Evolutionary conservation across 2,888 invertebrate genomes (phyloP), one percentile per base, ranked within the genome.

Genomic region (Paralinhomoeus sp.): DNA sequence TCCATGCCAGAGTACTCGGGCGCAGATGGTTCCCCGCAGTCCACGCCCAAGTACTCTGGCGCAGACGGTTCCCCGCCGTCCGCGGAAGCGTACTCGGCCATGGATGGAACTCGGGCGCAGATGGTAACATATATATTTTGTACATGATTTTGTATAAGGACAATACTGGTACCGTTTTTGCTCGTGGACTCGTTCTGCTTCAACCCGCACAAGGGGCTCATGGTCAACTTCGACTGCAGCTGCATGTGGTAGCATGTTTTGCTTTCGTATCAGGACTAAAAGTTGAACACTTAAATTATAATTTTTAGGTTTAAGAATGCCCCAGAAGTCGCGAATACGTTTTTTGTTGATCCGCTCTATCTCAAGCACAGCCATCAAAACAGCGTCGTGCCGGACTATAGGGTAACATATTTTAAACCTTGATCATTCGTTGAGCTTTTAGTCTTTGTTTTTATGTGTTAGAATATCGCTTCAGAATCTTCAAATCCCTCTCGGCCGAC

Each of bases 161-260:
- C n/a, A n/a, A n/a, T n/a, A n/a, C n/a, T n/a, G n/a, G n/a, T n/a
- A n/a, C n/a, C n/a, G n/a, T n/a, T n/a, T n/a, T n/a, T 36, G 42
- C 70, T 75, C 53, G 89, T 81, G 0, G 78, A 91, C 60, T 93
- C 93, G 1, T 78, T 93, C 51, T 91, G 89, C 2, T 93, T 93
- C 65, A 97, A 99, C 66, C 87, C 93, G 1, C 89, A 89, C 46
- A 97, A 97, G 65, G 93, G 93, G 85, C 67, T 97, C 63, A 82
- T 97, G 85, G 82, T 93, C 13, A 87, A 93, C 65, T 97, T 97
- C 53, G 97, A 97, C 65, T 97, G 93, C 62, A 91, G 93, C 0
- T 87, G 87, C 1, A 80, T 97, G 81, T 97, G 93, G 89, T 87
- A 68, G 70, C 57, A 9, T 37, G 20, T 27, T 7, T n/a, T 41